Conservation (phyloP, 2,888 invertebrate species). For the Ceramica pisi region DNA sequence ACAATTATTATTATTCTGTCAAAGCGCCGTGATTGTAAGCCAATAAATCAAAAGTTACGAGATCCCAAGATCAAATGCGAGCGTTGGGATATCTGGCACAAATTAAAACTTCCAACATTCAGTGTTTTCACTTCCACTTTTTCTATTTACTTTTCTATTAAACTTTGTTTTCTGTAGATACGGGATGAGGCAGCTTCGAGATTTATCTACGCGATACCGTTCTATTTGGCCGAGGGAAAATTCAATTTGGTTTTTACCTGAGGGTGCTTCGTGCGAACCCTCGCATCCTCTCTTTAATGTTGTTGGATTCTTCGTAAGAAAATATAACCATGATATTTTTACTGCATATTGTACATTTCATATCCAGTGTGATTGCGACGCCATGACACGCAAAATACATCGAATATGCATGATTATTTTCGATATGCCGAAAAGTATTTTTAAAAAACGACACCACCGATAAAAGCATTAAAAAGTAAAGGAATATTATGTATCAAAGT, state of each 20-base stretch:
- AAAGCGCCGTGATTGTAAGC: slow-evolving; percentile 43
- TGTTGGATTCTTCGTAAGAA: slow-evolving; percentile 79
- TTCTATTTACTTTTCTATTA: slow-evolving; percentile 89
- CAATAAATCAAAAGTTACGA: slow-evolving; percentile 70
- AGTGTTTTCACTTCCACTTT: slow-evolving; percentile 84
- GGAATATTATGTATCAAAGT: no score
- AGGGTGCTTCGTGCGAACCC: slow-evolving; percentile 84
- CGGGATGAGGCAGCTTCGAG: slow-evolving; percentile 85
- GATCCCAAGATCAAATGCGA: slow-evolving; percentile 66
- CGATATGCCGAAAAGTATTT: neutral
- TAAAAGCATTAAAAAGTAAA: neutral
- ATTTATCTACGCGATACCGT: slow-evolving; percentile 89
- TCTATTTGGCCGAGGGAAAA: slow-evolving; percentile 87
- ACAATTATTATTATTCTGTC: slow-evolving; percentile 53
- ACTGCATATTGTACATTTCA: slow-evolving; percentile 74
- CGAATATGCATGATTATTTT: slow-evolving; percentile 15
- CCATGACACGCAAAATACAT: slow-evolving; percentile 46
- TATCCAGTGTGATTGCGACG: slow-evolving; percentile 53
- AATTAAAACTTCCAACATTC: slow-evolving; percentile 85
- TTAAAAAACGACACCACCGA: neutral
- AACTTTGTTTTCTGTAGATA: slow-evolving; percentile 87
- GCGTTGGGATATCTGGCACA: slow-evolving; percentile 72
- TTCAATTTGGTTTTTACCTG: slow-evolving; percentile 90
- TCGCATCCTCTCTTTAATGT: slow-evolving; percentile 83
- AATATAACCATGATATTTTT: slow-evolving; percentile 80